Evolutionary conservation across 2,888 invertebrate species (phyloP).

Genomic region (Chaetogeoica ovagalla): DNA sequence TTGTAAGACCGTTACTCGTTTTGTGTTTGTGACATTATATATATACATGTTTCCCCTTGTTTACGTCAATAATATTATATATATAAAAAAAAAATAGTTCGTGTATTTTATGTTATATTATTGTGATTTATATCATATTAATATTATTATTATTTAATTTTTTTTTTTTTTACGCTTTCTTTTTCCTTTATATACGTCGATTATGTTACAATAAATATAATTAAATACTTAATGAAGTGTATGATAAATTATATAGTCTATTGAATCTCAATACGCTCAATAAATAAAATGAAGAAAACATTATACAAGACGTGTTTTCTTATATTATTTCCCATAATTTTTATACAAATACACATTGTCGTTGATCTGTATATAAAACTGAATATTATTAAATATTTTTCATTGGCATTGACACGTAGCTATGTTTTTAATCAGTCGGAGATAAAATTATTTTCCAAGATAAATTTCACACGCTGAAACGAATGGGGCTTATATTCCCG

Average conservation of each 20-base stretch:
- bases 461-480: too few species aligned
- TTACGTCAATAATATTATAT: slow-evolving; percentile 14
- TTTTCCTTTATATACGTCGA: slow-evolving; percentile 20
- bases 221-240: slow-evolving; percentile 33
- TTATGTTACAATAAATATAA: slow-evolving; percentile 49
- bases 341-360: too few species aligned
- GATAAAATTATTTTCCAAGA: too few species aligned
- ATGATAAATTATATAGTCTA: slow-evolving; percentile 45
- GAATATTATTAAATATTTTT: too few species aligned
- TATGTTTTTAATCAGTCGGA: too few species aligned
- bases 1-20: slow-evolving; percentile 26
- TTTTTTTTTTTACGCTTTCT: slow-evolving; percentile 13
- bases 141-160: slow-evolving; percentile 13
- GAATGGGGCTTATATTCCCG: too few species aligned
- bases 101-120: slow-evolving; percentile 19
- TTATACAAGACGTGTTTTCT: background rate
- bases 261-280: slow-evolving; percentile 50
- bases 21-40: background rate
- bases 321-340: background rate
- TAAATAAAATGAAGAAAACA: slow-evolving; percentile 49
- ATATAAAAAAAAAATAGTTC: slow-evolving; percentile 17
- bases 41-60: slow-evolving; percentile 4
- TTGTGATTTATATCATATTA: slow-evolving; percentile 24
- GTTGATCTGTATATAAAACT: too few species aligned
- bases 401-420: too few species aligned